These are phyloP conservation scores for Osmerus mordax DNA, from an alignment of 2,113 vertebrate genomes.

Conservation along the genomic window DNA sequence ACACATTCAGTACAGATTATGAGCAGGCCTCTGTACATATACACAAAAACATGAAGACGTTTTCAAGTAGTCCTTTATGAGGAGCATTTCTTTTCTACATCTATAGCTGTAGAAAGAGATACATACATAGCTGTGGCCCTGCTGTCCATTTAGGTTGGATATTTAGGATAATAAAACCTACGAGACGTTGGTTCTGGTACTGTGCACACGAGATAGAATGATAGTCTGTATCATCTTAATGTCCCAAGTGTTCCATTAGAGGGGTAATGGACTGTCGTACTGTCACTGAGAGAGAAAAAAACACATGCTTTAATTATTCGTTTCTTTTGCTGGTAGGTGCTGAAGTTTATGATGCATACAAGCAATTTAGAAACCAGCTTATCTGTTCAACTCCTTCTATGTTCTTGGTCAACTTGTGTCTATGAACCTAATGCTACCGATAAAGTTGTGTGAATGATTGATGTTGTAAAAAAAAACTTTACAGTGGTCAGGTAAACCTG, in stretches of 20 bases:
- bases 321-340: background rate
- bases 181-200: background rate
- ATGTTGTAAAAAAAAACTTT: no score
- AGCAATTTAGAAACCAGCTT: background rate
- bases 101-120: background rate
- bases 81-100: background rate
- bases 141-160: no score
- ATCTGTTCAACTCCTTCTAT: no score
- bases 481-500: no score
- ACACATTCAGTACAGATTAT: no score
- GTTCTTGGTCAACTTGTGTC: no score
- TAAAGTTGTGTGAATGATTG: no score
- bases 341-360: background rate
- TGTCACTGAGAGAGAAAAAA: background rate
- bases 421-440: no score
- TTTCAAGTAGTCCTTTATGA: background rate
- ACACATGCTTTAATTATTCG: background rate
- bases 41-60: no score
- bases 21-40: no score
- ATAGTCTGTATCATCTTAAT: background rate
- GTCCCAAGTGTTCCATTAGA: constrained; percentile 1
- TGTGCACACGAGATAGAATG: background rate
- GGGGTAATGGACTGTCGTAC: background rate
- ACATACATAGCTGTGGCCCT: background rate
- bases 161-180: background rate